These are phyloP conservation scores for Chionoecetes opilio DNA, from an alignment of 1,140 invertebrate genomes.

Conservation along the genomic window DNA sequence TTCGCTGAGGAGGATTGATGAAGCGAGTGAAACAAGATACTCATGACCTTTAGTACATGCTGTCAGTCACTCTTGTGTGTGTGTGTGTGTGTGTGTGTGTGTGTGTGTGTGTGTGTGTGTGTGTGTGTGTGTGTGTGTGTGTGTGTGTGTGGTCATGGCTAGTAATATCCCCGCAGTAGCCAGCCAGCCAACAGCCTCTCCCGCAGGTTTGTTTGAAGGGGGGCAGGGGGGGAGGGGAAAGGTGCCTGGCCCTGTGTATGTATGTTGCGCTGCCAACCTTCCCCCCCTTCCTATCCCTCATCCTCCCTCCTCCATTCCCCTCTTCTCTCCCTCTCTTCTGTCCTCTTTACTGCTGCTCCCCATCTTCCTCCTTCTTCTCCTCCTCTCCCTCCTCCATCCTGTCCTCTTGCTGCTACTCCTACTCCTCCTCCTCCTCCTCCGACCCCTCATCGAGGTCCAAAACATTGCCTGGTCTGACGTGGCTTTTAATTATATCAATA, in stretches of 20 bases:
- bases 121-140: background rate
- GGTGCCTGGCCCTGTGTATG: too few relatives aligned
- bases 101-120: background rate
- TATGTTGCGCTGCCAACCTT: background rate
- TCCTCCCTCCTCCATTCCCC: background rate
- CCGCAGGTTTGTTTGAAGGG: background rate
- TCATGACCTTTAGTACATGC: background rate
- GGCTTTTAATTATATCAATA: background rate
- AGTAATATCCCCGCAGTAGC: too few relatives aligned
- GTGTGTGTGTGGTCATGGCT: background rate
- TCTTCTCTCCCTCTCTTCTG: background rate
- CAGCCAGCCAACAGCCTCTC: background rate
- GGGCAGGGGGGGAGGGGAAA: too few relatives aligned
- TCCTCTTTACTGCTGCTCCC: background rate
- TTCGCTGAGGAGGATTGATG: background rate
- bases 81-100: conserved; percentile 7
- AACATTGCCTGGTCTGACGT: background rate
- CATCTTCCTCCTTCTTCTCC: background rate
- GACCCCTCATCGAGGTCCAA: background rate
- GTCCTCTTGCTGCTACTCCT: background rate
- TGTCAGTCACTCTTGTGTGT: background rate
- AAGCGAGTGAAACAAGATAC: background rate
- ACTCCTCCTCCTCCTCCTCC: background rate
- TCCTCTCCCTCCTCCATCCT: background rate
- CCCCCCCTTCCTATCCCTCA: background rate